Evolutionary conservation across 2,888 invertebrate species (phyloP), one percentile per base, ranked within the genome.

Genomic region (Augiades crinisus): DNA sequence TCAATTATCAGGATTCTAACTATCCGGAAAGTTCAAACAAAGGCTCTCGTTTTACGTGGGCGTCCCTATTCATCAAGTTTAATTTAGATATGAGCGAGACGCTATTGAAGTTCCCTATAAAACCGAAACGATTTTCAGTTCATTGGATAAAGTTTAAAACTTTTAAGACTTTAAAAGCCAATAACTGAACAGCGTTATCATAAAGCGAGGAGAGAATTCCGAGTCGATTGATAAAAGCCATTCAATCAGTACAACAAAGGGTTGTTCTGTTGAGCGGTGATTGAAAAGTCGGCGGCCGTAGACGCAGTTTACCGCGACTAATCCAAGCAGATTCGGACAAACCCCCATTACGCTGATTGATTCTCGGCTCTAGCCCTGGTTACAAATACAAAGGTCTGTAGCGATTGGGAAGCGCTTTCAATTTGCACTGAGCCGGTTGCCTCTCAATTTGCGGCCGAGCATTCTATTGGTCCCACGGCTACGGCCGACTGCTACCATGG

Each of bases 271-370:
- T 56, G 56, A 52, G 51, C 56, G 61, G 54, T 65, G 66, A 74
- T 74, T 69, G 71, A 67, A 72, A 77, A 76, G 72, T 73, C 70
- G 62, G 65, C 60, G 62, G 59, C 68, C 62, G 58, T 57, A 58
- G 61, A 61, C 62, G 65, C 70, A 71, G 69, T 72, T 73, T 68
- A 65, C 72, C 69, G 71, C 68, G 70, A 71, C 79, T 84, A 86
- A 86, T 85, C 81, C 80, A 71, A 64, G 65, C 72, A 78, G 78
- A 83, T 79, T 81, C 71, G 79, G 72, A 78, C 80, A 75, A 80
- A 78, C 75, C 75, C 73, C 84, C 75, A 85, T 87, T 86, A 86
- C 79, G 67, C 73, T 83, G 87, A 88, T 87, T 87, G 87, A 87
- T 86, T 84, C 77, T 75, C 76, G 74, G 65, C 68, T 73, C 66